A percentile compares a stretch with the other conserved stretches of the same genome.
phyloP scores from a whole-genome alignment of 2,888 invertebrate genomes.

The Nomada hirtipes region DNA sequence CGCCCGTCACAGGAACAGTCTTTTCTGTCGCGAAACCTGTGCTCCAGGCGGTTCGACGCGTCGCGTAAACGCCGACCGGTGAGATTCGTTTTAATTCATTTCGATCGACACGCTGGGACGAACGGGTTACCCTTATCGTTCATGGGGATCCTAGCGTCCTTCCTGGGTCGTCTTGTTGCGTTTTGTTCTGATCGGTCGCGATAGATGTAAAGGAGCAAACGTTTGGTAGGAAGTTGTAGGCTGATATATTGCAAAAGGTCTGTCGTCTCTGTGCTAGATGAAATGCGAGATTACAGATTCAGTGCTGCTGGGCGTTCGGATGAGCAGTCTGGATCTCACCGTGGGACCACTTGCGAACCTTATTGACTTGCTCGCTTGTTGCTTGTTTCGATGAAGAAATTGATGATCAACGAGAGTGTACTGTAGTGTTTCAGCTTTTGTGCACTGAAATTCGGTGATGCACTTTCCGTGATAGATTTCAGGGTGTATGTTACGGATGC shows the following conservation, averaged over 20 bases:
- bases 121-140: conserved; percentile 68
- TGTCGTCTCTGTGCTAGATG: too few relatives aligned
- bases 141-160: neutral
- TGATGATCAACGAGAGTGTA: too few relatives aligned
- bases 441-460: too few relatives aligned
- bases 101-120: conserved; percentile 35
- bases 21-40: conserved; percentile 19
- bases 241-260: too few relatives aligned
- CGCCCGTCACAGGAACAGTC: conserved; percentile 45
- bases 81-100: conserved; percentile 41
- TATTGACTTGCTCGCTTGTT: too few relatives aligned
- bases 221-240: neutral
- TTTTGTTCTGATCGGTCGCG: conserved; percentile 12
- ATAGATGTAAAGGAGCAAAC: neutral
- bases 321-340: too few relatives aligned
- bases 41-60: conserved; percentile 10
- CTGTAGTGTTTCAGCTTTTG: too few relatives aligned
- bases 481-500: too few relatives aligned
- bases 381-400: too few relatives aligned
- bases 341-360: too few relatives aligned
- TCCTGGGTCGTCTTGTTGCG: conserved; percentile 9
- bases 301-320: neutral
- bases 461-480: too few relatives aligned
- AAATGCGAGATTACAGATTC: neutral
- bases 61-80: neutral